A percentile compares a stretch with the other conserved stretches of the same genome.
These are phyloP conservation scores for Phrynocephalus forsythii DNA, from an alignment of 2,797 vertebrate species.

Conservation along the genomic window DNA sequence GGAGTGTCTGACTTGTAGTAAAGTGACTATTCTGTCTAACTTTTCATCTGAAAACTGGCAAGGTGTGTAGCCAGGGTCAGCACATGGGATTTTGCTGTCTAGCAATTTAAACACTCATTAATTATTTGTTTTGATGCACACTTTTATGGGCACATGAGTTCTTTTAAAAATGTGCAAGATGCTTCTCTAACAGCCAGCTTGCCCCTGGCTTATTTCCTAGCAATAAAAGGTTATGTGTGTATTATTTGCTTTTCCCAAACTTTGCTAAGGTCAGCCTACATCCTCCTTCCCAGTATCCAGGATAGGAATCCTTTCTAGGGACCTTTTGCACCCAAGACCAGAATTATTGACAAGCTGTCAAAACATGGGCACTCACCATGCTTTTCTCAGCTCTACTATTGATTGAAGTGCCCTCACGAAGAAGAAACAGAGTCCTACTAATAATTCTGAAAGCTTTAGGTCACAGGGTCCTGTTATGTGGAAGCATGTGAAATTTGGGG, in stretches of 20 bases:
- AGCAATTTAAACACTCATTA: conserved; percentile 43
- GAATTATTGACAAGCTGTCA: conserved; percentile 61
- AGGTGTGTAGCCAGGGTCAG: background rate
- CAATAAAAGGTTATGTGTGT: conserved; percentile 54
- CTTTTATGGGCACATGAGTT: conserved; percentile 27
- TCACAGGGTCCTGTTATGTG: conserved; percentile 36
- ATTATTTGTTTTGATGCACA: conserved; percentile 16
- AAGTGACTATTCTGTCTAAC: conserved; percentile 20
- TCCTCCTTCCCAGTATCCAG: conserved; percentile 36
- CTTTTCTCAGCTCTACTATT: conserved; percentile 58
- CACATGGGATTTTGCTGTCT: conserved; percentile 11
- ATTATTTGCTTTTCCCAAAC: conserved; percentile 17
- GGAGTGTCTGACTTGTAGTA: background rate
- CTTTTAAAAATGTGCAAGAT: conserved; percentile 25
- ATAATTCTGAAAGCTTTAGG: conserved; percentile 45
- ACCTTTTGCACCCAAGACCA: conserved; percentile 50
- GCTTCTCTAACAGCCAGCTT: conserved; percentile 38
- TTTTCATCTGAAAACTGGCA: conserved; percentile 32
- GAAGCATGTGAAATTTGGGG: conserved; percentile 41
- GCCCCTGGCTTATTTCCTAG: conserved; percentile 29
- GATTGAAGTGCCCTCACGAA: conserved; percentile 54
- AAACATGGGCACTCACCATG: conserved; percentile 52
- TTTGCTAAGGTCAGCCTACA: conserved; percentile 19
- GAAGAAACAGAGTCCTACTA: conserved; percentile 54
- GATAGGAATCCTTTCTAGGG: conserved; percentile 24